A percentile compares a stretch with the other conserved stretches of the same genome.
phyloP scores from a whole-genome alignment of 1,140 invertebrate species.

The Aphelenchoides avenae region DNA sequence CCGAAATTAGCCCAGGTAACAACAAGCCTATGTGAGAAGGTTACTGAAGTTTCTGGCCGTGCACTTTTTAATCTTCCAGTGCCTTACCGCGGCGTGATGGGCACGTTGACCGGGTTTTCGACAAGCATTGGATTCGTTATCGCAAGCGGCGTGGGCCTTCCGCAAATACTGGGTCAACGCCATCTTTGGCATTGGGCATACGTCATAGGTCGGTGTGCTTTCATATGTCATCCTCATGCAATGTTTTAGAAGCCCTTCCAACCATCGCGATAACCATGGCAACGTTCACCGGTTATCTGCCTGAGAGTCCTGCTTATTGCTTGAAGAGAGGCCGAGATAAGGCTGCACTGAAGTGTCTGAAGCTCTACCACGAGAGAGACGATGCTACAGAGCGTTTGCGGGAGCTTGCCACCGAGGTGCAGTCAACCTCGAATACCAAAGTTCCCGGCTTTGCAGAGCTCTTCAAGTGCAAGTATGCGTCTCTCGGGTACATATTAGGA shows the following conservation, averaged over 20 bases:
- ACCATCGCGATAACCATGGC: slow-evolving; percentile 19
- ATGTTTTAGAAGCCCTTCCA: slow-evolving; percentile 30
- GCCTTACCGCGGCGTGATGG: slow-evolving; percentile 35
- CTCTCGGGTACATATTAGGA: slow-evolving; percentile 1
- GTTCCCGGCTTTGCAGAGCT: slow-evolving; percentile 5
- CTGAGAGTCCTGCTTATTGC: slow-evolving; percentile 22
- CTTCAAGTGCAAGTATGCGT: slow-evolving; percentile 9
- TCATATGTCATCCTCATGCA: slow-evolving; percentile 2
- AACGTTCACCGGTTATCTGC: slow-evolving; percentile 10
- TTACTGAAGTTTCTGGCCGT: not conserved
- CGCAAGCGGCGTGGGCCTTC: slow-evolving; percentile 30
- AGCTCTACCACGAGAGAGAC: slow-evolving; percentile 25
- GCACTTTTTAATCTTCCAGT: slow-evolving; percentile 14
- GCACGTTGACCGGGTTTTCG: slow-evolving; percentile 33
- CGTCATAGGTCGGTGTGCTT: slow-evolving; percentile 9
- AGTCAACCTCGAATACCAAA: not conserved
- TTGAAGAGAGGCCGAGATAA: slow-evolving; percentile 19
- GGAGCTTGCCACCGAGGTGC: not conserved
- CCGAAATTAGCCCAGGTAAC: slow-evolving; percentile 30
- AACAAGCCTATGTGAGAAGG: not conserved
- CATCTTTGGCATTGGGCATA: slow-evolving; percentile 32
- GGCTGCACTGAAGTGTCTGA: slow-evolving; percentile 21
- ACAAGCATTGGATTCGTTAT: slow-evolving; percentile 34
- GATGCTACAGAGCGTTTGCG: slow-evolving; percentile 5
- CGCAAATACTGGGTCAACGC: slow-evolving; percentile 27